These are phyloP conservation scores for Phrynocephalus vlangalii DNA, from an alignment of 2,797 vertebrate species.

Conservation along the genomic window DNA sequence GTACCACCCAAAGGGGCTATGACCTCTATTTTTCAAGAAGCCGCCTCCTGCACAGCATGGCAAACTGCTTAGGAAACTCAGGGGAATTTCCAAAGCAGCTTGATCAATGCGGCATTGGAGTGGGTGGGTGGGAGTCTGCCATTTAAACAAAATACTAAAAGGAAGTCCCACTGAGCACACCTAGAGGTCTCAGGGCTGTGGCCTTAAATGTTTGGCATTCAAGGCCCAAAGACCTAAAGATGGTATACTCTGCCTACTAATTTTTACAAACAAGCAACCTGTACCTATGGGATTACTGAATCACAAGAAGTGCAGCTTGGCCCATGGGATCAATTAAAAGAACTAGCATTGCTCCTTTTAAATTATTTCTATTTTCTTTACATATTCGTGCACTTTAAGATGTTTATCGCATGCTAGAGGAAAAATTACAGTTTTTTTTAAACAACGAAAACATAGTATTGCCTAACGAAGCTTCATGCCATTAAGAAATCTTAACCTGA, in stretches of 20 bases:
- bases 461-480: conserved; percentile 41
- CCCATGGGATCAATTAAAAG: conserved; percentile 81
- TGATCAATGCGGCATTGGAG: conserved; percentile 25
- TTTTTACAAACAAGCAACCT: conserved; percentile 70
- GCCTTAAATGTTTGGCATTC: conserved; percentile 50
- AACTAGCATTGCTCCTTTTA: conserved; percentile 62
- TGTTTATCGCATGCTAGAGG: conserved; percentile 42
- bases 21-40: conserved; percentile 39
- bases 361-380: conserved; percentile 56
- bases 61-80: conserved; percentile 31
- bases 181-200: conserved; percentile 11
- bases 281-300: conserved; percentile 75
- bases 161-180: background rate
- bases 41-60: conserved; percentile 17
- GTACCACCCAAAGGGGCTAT: conserved; percentile 26
- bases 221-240: conserved; percentile 62
- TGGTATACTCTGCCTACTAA: conserved; percentile 63
- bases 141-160: background rate
- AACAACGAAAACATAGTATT: conserved; percentile 37
- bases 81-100: conserved; percentile 47
- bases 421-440: background rate
- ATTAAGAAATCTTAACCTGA: conserved; percentile 58
- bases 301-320: conserved; percentile 76
- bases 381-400: conserved; percentile 64
- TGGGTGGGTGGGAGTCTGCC: background rate